Evolutionary conservation across 2,113 vertebrate species (phyloP), one percentile per base, ranked within the genome.

Genomic region (Apistogramma diplotaenia): DNA sequence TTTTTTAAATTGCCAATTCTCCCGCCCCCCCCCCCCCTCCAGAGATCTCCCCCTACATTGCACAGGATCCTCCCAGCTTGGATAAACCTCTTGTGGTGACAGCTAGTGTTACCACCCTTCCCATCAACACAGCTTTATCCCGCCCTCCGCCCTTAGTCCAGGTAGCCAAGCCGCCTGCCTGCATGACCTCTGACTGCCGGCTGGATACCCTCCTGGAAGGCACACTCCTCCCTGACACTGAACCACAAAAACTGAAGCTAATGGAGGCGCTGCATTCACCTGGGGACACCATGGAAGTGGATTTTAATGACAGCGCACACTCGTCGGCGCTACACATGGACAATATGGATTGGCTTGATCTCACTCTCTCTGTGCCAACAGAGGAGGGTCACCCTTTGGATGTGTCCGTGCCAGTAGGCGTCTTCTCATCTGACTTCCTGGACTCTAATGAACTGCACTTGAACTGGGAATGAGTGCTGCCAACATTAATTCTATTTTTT

Each of bases 271-370:
- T 98, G n/a, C 96, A 96, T 74, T 96, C 97, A 2, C 96, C 97
- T 27, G 95, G 96, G 94, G 96, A 96, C 84, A 95, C 95, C 0
- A 93, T 96, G 0, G 97, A 97, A 37, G 90, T 96, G 53, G 95
- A 95, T 81, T 96, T 97, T 67, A 81, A 29, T 31, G 81, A 94
- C 21, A 92, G 59, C 84, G 71, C 84, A 5, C 62, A 83, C 0
- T 60, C 91, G 15, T 94, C 93, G n/a, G 91, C 91, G 15, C 94
- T 97, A 19, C 96, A 94, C 90, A 86, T 98, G 91, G 97, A 99
- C 93, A 97, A 95, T 83, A 99, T 99, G 98, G 98, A 99, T 75
- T 99, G 98, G 98, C 89, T 99, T 76, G 98, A 99, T 88, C 95
- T 99, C 25, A 97, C 97, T 33, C 95, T 98, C 94, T 97, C 97